Evolutionary conservation across 2,797 vertebrate species (phyloP), one percentile per base, ranked within the genome.

Genomic region (Rhinella marina): DNA sequence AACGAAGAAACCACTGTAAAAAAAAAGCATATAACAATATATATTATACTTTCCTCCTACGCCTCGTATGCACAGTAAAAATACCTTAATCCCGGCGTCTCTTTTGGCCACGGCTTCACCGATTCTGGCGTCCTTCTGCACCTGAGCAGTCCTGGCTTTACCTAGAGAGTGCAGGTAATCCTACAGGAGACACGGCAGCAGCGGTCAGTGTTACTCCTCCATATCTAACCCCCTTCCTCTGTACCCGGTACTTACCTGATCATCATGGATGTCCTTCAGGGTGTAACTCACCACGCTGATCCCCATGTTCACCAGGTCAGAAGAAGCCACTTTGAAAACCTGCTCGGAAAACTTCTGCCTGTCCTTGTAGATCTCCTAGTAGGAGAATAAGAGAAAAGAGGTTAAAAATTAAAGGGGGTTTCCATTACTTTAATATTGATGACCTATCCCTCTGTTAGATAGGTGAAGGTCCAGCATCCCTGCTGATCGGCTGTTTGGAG

Each of bases 311-410:
- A 99, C 96, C 90, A 99, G 95, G 91, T 99, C 97, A 1, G 98
- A 99, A 0, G 98, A 99, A 10, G 98, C 97, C 90, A 99, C 98
- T 84, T 98, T 97, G 90, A 97, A 99, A 21, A 99, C 98, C 86
- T 99, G 97, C 91, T 99, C 98, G 0, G 98, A 99, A 92, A 99
- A 99, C 93, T 99, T 99, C 94, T 98, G 97, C 56, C 97, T 94
- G 91, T 99, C 98, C 93, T 99, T 97, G 92, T 98, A 99, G 93
- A 99, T 98, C 92, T 99, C 97, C 98, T 98, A 89, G 4, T 84
- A 3, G 5, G 12, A 19, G 12, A 19, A 16, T 5, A 48, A 61
- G 13, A 10, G 21, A 23, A 50, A 13, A 4, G 16, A 27, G 21
- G 12, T 57, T 1, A 29, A 68, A 27, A 59, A 16, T 17, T 1